Conservation (phyloP, 92 coral and sea anemone species). For the Meandrina meandrites region DNA sequence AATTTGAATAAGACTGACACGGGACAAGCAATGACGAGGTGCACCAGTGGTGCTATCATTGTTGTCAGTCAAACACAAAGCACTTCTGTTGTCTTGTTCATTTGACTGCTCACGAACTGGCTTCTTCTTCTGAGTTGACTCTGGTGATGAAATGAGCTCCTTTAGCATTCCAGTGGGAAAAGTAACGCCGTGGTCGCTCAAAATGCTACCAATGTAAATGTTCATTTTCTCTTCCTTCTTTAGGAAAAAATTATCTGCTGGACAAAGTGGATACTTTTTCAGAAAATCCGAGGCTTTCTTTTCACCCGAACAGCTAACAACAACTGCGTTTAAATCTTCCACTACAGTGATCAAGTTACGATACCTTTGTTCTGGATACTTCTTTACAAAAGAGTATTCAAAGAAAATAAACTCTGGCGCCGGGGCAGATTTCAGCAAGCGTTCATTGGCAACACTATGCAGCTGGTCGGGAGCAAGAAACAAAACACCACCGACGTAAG, state of each 20-base stretch:
- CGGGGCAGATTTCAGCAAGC: neutral
- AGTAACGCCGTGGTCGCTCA: neutral
- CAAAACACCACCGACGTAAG: neutral
- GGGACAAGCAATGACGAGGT: neutral
- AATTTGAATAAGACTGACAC: neutral
- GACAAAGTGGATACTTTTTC: neutral
- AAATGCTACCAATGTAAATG: neutral
- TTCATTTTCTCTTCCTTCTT: neutral
- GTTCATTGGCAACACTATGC: neutral
- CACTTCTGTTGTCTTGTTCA: neutral
- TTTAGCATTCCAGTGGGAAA: constrained; percentile 11
- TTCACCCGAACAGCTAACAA: constrained; percentile 13
- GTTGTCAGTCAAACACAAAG: constrained; percentile 3
- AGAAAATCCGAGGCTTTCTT: constrained; percentile 18
- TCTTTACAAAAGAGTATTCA: too few relatives aligned
- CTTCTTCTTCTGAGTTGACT: neutral
- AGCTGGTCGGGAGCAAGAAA: neutral
- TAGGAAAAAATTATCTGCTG: neutral
- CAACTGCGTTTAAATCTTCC: neutral
- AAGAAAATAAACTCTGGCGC: neutral
- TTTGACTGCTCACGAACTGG: neutral
- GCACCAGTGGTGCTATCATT: neutral
- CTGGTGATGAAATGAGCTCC: neutral
- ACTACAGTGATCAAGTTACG: neutral
- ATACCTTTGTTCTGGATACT: neutral